Percentiles rank a stretch among this genome's conserved stretches.
phyloP scores from a whole-genome alignment of 2,888 invertebrate genomes.

The Hoplodrina ambigua region DNA sequence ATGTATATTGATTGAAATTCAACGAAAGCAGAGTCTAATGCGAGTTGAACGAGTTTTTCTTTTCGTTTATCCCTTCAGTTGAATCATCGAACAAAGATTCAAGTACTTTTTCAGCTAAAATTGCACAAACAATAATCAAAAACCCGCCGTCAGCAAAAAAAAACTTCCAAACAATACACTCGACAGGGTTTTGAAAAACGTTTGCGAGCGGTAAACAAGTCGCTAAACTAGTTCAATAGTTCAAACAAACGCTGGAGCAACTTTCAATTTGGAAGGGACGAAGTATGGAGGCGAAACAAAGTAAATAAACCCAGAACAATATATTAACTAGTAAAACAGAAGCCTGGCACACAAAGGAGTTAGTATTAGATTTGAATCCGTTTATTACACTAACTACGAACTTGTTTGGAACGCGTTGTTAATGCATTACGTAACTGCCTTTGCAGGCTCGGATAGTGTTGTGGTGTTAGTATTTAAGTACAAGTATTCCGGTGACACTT shows the following conservation, averaged over 20 bases:
- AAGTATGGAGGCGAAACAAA: constrained; percentile 27
- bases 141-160: not conserved
- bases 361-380: constrained; percentile 34
- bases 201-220: constrained; percentile 41
- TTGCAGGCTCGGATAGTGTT: not conserved
- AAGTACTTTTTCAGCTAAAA: not conserved
- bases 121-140: constrained; percentile 20
- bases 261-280: constrained; percentile 54
- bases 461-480: not conserved
- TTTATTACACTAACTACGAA: constrained; percentile 21
- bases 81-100: no score
- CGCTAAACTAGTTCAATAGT: constrained; percentile 48
- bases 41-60: no score
- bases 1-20: no score
- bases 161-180: constrained; percentile 17
- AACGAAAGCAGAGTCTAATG: no score
- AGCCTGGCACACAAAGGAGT: constrained; percentile 39
- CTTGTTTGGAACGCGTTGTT: constrained; percentile 9
- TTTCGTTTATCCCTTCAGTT: no score
- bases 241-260: constrained; percentile 48
- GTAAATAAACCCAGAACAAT: constrained; percentile 38
- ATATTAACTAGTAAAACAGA: constrained; percentile 37
- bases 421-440: constrained; percentile 26
- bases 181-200: constrained; percentile 34
- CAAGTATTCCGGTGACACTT: not conserved